Evolutionary conservation across 1,140 invertebrate genomes (phyloP).

Genomic region (Monochamus saltuarius): DNA sequence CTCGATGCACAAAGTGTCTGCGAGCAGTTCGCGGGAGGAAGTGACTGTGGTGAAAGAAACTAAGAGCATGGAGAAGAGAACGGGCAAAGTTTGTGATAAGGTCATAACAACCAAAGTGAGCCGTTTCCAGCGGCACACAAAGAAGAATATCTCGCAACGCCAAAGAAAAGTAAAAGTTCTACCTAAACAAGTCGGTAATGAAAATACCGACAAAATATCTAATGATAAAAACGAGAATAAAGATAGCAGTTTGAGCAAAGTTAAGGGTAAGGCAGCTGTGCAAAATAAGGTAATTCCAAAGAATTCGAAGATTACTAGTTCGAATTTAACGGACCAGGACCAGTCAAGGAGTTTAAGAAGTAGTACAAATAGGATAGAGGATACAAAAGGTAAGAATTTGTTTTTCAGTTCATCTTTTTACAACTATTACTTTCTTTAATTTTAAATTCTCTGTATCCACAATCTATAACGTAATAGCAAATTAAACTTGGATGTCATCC

Average conservation of each 20-base stretch:
- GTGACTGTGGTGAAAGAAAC: neutral
- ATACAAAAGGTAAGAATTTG: neutral
- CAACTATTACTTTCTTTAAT: slow-evolving; percentile 2
- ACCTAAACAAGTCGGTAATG: too few relatives aligned
- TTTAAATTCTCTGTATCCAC: too few relatives aligned
- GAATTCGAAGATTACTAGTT: too few relatives aligned
- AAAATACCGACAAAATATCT: slow-evolving; percentile 5
- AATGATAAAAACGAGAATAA: slow-evolving; percentile 23
- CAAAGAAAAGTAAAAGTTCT: neutral
- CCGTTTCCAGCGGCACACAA: slow-evolving; percentile 19
- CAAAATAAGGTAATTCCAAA: neutral
- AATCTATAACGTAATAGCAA: too few relatives aligned
- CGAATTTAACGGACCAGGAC: neutral
- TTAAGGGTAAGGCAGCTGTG: neutral
- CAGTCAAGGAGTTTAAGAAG: neutral
- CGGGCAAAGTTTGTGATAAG: slow-evolving; percentile 11
- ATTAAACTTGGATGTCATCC: too few relatives aligned
- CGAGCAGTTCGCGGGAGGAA: neutral
- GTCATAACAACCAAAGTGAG: slow-evolving; percentile 14
- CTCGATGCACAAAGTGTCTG: neutral
- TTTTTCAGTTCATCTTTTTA: slow-evolving; percentile 11
- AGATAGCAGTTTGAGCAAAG: neutral
- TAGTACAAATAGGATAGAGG: neutral
- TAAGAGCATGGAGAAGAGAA: slow-evolving; percentile 12
- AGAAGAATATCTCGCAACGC: slow-evolving; percentile 17